Conservation (phyloP, 2,113 vertebrate genomes). For the Anarhynchus alexandrinus region DNA sequence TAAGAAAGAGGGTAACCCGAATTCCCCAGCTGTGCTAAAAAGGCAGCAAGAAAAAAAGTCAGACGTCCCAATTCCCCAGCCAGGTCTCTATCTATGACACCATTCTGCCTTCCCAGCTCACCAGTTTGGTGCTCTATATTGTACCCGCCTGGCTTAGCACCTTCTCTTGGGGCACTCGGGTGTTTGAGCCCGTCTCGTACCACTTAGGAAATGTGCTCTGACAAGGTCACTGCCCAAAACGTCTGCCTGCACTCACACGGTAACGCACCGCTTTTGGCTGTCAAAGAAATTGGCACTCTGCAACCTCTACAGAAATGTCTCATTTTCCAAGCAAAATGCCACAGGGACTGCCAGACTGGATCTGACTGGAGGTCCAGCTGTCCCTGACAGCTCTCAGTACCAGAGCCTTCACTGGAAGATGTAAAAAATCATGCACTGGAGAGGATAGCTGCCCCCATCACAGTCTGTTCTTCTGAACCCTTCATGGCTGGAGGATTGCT, state of each 20-base stretch:
- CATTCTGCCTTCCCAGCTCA: background rate
- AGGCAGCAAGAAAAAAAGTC: background rate
- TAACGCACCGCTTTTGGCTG: background rate
- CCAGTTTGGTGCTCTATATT: background rate
- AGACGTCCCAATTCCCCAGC: background rate
- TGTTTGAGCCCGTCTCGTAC: background rate
- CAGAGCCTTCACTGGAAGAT: background rate
- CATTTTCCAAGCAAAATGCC: background rate
- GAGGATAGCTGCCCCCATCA: background rate
- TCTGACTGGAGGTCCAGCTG: background rate
- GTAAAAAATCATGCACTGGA: background rate
- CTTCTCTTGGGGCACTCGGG: background rate
- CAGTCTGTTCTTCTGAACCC: background rate
- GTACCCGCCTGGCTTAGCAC: background rate
- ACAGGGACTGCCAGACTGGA: background rate
- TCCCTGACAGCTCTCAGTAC: background rate
- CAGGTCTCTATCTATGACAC: background rate
- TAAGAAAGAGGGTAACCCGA: background rate
- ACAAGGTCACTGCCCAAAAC: background rate
- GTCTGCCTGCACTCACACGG: background rate
- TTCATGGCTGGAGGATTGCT: background rate
- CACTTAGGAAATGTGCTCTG: background rate
- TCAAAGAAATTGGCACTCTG: background rate
- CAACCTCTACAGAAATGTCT: background rate
- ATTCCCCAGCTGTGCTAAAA: background rate